Conservation (phyloP, 2,797 vertebrate species). For the Xerus rutilus region DNA sequence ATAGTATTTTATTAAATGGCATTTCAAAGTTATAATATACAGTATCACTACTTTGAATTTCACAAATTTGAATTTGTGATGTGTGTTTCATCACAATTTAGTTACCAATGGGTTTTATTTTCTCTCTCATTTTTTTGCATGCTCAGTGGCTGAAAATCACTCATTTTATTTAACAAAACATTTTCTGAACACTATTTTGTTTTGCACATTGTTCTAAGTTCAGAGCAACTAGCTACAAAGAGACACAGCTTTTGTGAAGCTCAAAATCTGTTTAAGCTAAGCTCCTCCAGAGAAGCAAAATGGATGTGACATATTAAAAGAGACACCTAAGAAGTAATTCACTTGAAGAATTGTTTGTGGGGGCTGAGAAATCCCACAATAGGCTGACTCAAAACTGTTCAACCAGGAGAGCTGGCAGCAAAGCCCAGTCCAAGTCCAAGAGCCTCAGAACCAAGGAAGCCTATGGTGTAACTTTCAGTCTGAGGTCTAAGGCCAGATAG, state of each 20-base stretch:
- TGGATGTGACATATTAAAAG: neutral
- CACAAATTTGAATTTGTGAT: too few species aligned
- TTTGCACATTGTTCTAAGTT: neutral
- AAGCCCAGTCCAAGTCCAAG: neutral
- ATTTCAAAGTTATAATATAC: neutral
- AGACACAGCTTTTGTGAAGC: neutral
- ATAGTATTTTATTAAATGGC: neutral
- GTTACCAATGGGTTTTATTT: neutral
- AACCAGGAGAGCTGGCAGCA: neutral
- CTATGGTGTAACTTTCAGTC: too few species aligned
- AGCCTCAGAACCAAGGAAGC: neutral
- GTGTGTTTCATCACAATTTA: neutral
- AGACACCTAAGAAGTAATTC: neutral
- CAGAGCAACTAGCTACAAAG: neutral
- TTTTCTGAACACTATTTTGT: neutral
- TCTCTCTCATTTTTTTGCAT: neutral
- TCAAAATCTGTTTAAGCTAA: neutral
- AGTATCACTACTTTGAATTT: neutral
- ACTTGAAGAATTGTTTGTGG: neutral
- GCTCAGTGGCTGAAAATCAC: neutral
- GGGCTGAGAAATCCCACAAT: neutral
- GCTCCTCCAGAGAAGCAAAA: neutral
- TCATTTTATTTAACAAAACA: neutral
- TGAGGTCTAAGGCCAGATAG: too few species aligned
- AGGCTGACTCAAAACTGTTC: neutral